Conservation (phyloP, 2,113 vertebrate species). For the Prietella phreatophila region DNA sequence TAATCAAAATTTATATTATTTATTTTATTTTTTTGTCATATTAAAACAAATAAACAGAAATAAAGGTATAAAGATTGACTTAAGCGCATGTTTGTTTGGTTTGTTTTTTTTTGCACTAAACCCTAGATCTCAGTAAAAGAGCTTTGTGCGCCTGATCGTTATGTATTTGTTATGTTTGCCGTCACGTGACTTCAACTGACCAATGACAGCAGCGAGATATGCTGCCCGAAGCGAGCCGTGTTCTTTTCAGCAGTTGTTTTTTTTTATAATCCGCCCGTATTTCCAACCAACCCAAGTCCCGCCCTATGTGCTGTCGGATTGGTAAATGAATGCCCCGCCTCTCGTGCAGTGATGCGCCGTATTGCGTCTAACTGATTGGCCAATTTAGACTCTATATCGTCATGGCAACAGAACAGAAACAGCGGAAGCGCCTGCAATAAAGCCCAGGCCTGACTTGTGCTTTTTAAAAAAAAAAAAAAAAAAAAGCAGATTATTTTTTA, state of each 20-base stretch:
- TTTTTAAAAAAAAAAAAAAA: no score
- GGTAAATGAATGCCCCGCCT: background rate
- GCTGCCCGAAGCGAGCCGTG: background rate
- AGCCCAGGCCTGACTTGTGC: background rate
- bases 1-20: background rate
- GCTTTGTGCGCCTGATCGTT: background rate
- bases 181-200: conserved; percentile 48
- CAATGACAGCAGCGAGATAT: conserved; percentile 32
- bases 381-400: background rate
- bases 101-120: background rate
- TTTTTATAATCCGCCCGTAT: background rate
- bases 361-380: background rate
- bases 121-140: background rate
- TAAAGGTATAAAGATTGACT: background rate
- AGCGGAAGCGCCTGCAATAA: background rate
- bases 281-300: background rate
- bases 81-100: background rate
- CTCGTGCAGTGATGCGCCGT: no score
- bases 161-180: background rate
- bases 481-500: background rate
- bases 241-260: background rate
- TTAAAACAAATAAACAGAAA: background rate
- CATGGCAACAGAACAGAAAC: background rate
- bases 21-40: background rate
- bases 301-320: background rate